Evolutionary conservation across 2,888 invertebrate species (phyloP).

Genomic region (Scaptomyza reducta): DNA sequence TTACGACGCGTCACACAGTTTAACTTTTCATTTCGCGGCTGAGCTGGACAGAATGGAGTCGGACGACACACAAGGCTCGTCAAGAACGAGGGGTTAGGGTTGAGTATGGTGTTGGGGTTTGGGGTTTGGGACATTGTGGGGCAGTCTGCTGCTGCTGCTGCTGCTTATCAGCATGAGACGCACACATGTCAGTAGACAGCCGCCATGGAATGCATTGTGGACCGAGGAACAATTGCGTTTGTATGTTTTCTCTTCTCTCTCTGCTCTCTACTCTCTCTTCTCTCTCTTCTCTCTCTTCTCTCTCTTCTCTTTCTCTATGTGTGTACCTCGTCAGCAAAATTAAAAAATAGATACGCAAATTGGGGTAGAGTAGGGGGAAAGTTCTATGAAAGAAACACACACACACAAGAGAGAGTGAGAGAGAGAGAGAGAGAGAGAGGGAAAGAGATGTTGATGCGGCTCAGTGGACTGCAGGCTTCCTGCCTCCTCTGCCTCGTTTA

Average conservation of each 20-base stretch:
- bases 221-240: constrained; percentile 74
- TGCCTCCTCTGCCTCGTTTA: constrained; percentile 17
- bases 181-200: constrained; percentile 69
- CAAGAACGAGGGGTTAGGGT: no score
- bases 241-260: constrained; percentile 63
- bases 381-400: constrained; percentile 57
- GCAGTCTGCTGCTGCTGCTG: constrained; percentile 38
- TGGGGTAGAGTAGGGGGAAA: constrained; percentile 13
- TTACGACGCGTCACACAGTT: constrained; percentile 73
- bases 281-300: no score
- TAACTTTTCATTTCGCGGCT: constrained; percentile 75
- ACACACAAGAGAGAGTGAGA: no score
- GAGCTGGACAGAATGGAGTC: constrained; percentile 34
- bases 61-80: constrained; percentile 3
- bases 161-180: constrained; percentile 77
- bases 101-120: no score
- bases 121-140: neutral
- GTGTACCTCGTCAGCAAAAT: constrained; percentile 77
- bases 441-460: constrained; percentile 4
- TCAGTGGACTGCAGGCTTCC: constrained; percentile 6
- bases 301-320: constrained; percentile 4
- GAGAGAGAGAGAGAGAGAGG: constrained; percentile 3
- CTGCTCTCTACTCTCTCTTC: neutral
- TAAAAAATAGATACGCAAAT: constrained; percentile 76
- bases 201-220: constrained; percentile 72